Evolutionary conservation across 1,140 invertebrate genomes (phyloP).

Genomic region (Plectrocnemia conspersa): DNA sequence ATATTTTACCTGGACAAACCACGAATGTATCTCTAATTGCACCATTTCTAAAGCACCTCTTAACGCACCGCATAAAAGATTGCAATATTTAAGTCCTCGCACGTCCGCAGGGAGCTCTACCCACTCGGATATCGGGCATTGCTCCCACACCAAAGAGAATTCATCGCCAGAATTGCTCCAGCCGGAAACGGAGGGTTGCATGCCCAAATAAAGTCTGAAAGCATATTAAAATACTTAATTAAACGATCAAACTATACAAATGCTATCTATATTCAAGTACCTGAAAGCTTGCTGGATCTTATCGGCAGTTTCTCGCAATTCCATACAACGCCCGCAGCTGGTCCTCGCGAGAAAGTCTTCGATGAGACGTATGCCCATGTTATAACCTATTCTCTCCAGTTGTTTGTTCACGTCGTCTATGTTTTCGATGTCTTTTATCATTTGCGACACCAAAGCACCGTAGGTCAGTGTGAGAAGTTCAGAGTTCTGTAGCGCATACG

Average conservation of each 20-base stretch:
- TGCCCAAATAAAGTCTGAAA: conserved; percentile 88
- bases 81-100: conserved; percentile 85
- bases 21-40: conserved; percentile 71
- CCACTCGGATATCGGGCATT: conserved; percentile 97
- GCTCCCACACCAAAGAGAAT: conserved; percentile 92
- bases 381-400: conserved; percentile 91
- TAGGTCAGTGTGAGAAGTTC: conserved; percentile 97
- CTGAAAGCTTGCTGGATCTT: conserved; percentile 76
- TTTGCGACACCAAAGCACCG: conserved; percentile 93
- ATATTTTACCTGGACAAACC: conserved; percentile 63
- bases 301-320: conserved; percentile 95
- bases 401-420: conserved; percentile 95
- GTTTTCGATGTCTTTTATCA: conserved; percentile 96
- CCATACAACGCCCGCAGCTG: conserved; percentile 83
- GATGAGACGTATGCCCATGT: conserved; percentile 95
- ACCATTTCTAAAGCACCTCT: conserved; percentile 97
- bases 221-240: too few species aligned
- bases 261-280: too few species aligned
- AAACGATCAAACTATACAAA: too few species aligned
- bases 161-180: conserved; percentile 94
- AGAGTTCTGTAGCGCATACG: conserved; percentile 73
- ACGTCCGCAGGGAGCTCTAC: conserved; percentile 94
- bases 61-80: conserved; percentile 89
- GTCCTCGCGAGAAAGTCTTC: conserved; percentile 97
- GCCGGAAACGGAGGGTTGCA: conserved; percentile 85